Base-by-base conservation (phyloP, 1,140 invertebrate species). In the Rhyacophila brunnea region DNA sequence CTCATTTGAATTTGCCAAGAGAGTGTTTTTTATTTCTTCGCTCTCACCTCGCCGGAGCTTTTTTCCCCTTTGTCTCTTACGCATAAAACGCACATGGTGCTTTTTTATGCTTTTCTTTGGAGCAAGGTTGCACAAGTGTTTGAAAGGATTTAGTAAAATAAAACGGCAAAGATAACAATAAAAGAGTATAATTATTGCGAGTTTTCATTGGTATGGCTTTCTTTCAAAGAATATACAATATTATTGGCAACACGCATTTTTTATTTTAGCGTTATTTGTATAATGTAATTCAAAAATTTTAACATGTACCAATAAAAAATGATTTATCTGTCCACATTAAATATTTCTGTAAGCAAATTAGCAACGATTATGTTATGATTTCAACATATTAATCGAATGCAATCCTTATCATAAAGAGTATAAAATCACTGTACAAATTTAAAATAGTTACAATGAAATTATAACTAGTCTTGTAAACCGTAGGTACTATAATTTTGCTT, bases 1-100 rank as follows among this genome's bases (percentile, higher is more conserved):
- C 52, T 60, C 62, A 64, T 64, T 64, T 64, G 62, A 64, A 64
- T 64, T 57, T 64, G 44, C 36, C 58, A 14, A 48, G 53, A 48
- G 59, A 40, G 49, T 46, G 48, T 38, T 53, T 40, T 43, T 58
- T 58, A 51, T 52, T 10, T 11, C 60, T 46, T 49, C 47, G 32
- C 36, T 60, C 42, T 62, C 51, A 20, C 19, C 38, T 9, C 43
- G 15, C 17, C 14, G 13, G 36, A 44, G 23, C 13, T 11, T 17
- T 45, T 19, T 45, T 43, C 44, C 38, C 47, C 53, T 44, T 52
- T 48, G 58, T 10, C 55, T 55, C 52, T 45, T 35, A 40, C 42
- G 48, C 47, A 59, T 64, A 64, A 64, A 64, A 64, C 53, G 58
- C 62, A 64, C 57, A 57, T 36, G 58, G 57, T 47, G 50, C 28